Conservation (phyloP, 1,140 invertebrate species). For the Choristoneura fumiferana region DNA sequence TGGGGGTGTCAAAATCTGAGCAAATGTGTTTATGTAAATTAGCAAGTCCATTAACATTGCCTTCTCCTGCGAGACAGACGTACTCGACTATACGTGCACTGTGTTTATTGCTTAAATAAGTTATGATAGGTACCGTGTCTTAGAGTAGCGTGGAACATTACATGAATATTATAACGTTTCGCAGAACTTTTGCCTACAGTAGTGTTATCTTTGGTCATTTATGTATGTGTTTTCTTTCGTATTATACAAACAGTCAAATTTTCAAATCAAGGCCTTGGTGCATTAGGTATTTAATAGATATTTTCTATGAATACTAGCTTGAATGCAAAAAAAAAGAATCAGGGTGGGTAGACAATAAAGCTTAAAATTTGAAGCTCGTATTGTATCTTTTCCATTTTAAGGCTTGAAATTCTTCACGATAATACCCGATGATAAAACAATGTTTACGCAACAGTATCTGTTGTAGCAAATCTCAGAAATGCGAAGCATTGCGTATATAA, state of each 20-base stretch:
- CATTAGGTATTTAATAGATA: too few species aligned
- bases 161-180: constrained; percentile 7
- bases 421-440: too few species aligned
- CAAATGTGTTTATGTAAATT: constrained; percentile 76
- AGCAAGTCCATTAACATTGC: constrained; percentile 66
- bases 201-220: background rate
- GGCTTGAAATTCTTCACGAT: too few species aligned
- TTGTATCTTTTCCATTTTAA: too few species aligned
- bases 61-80: constrained; percentile 38
- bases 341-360: too few species aligned
- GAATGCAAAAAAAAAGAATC: too few species aligned
- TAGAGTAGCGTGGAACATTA: background rate
- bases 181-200: background rate
- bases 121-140: constrained; percentile 27
- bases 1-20: constrained; percentile 71
- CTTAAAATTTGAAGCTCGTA: too few species aligned
- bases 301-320: too few species aligned
- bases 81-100: constrained; percentile 27
- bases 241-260: too few species aligned
- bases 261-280: too few species aligned
- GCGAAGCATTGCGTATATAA: constrained; percentile 37
- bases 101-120: constrained; percentile 57
- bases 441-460: background rate
- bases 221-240: too few species aligned
- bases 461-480: constrained; percentile 34